Conservation (phyloP, 53 echinoderm and acorn worm genomes). For the Antedon mediterranea region DNA sequence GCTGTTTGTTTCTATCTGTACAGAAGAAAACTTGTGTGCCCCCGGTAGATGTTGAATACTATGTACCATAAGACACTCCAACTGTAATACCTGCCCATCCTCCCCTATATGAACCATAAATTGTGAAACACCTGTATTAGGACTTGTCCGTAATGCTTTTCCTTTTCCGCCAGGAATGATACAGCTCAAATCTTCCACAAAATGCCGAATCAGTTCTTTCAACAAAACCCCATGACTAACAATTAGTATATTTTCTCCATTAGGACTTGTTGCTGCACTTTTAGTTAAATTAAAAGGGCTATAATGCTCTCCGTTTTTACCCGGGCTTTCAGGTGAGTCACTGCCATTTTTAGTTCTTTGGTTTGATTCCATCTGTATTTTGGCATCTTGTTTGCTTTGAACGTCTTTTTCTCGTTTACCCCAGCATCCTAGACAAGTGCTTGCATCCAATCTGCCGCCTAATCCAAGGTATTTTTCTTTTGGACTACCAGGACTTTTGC, state of each 20-base stretch:
- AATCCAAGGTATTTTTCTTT: not conserved
- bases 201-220: conserved; percentile 31
- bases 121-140: conserved; percentile 41
- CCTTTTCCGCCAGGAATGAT: conserved; percentile 28
- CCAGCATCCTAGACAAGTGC: not conserved
- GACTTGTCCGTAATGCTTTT: conserved; percentile 29
- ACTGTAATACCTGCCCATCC: conserved; percentile 17
- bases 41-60: conserved; percentile 31
- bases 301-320: not conserved
- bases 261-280: not conserved
- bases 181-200: conserved; percentile 38
- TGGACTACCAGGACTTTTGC: not conserved
- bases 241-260: conserved; percentile 30
- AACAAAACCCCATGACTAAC: conserved; percentile 36
- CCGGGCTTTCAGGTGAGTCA: not conserved
- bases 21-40: not conserved
- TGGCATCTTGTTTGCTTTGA: not conserved
- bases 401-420: not conserved
- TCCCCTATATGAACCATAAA: conserved; percentile 36
- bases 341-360: not conserved
- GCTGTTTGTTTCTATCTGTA: not conserved
- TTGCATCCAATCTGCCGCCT: not conserved
- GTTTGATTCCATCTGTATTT: not conserved
- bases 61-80: conserved; percentile 34
- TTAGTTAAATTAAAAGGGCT: not conserved